A percentile compares a stretch with the other conserved stretches of the same genome.
These are phyloP conservation scores for Hylia prasina DNA, from an alignment of 2,113 vertebrate species.

Conservation along the genomic window DNA sequence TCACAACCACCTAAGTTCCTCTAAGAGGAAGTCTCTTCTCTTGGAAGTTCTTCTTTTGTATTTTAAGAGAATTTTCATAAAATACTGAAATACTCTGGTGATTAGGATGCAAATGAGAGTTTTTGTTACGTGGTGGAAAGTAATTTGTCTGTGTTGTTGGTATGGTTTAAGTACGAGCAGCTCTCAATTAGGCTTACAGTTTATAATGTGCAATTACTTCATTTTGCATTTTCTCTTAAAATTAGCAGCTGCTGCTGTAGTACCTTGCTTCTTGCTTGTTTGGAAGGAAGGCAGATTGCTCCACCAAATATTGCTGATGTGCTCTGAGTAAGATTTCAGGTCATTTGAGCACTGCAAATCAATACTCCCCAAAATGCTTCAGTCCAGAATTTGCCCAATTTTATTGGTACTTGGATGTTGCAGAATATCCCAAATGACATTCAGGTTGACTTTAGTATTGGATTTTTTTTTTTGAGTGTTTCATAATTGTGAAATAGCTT, in stretches of 20 bases:
- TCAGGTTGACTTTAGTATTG: not conserved
- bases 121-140: conserved; percentile 13
- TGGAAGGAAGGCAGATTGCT: not conserved
- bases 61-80: conserved; percentile 12
- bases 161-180: not conserved
- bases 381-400: not conserved
- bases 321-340: not conserved
- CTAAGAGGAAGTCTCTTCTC: not conserved
- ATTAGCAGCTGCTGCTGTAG: not conserved
- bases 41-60: not conserved
- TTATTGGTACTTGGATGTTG: not conserved
- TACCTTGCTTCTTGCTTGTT: not conserved
- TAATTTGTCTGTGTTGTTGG: not conserved
- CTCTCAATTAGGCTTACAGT: not conserved
- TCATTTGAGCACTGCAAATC: not conserved
- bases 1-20: not conserved
- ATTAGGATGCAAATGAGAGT: conserved; percentile 24
- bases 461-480: not conserved
- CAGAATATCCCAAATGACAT: not conserved
- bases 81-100: not conserved
- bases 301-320: not conserved
- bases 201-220: conserved; percentile 9
- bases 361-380: not conserved
- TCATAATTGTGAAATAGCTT: not conserved
- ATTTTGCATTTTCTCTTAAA: conserved; percentile 32